A percentile compares a stretch with the other conserved stretches of the same genome.
Evolutionary conservation across 2,888 invertebrate genomes (phyloP).

Genomic region (Dinocampus coccinellae): DNA sequence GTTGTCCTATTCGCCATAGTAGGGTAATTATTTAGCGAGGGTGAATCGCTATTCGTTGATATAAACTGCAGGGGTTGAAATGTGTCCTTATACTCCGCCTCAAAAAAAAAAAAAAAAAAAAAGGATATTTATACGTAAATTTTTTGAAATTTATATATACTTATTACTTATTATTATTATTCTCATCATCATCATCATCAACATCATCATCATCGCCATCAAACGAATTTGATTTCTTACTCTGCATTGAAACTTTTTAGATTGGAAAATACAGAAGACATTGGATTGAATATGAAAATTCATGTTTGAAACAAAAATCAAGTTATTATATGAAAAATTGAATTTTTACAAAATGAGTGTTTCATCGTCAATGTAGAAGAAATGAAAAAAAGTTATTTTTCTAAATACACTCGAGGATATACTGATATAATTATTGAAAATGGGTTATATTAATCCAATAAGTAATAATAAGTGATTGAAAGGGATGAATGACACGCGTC

Average conservation of each 20-base stretch:
- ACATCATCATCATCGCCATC: too few relatives aligned
- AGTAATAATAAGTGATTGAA: slow-evolving; percentile 5
- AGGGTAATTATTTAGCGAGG: background rate
- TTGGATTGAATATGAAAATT: too few relatives aligned
- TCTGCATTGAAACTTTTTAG: too few relatives aligned
- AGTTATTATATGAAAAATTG: too few relatives aligned
- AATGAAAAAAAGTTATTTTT: too few relatives aligned
- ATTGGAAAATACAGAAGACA: too few relatives aligned
- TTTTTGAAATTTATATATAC: background rate
- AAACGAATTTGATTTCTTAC: too few relatives aligned
- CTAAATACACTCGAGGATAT: background rate
- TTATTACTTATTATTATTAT: background rate
- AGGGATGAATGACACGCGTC: slow-evolving; percentile 37
- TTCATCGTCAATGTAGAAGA: too few relatives aligned
- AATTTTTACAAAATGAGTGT: too few relatives aligned
- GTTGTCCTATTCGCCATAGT: background rate
- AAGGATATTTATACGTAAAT: background rate
- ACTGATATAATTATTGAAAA: background rate
- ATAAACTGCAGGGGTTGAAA: background rate
- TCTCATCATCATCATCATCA: background rate
- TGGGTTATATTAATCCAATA: slow-evolving; percentile 21
- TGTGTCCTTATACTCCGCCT: background rate
- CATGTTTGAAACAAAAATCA: too few relatives aligned
- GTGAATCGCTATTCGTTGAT: background rate
- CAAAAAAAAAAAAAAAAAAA: background rate